Evolutionary conservation across 30 jellyfish, hydroid and myxozoan genomes (phyloP).

Genomic region (Cassiopea xamachana): DNA sequence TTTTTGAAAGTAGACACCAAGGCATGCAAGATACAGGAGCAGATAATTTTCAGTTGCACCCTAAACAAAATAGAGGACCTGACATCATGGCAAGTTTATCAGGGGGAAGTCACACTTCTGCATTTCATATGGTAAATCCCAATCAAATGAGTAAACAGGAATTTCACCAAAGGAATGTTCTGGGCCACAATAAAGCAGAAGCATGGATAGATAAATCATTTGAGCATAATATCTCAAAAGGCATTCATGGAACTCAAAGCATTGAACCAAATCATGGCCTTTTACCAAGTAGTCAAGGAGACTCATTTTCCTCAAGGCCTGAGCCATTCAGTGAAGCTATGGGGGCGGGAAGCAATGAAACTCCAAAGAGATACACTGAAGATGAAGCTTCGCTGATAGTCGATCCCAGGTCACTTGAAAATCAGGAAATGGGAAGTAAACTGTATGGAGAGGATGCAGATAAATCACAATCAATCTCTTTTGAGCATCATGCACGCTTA

Average conservation of each 20-base stretch:
- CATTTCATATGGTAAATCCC: slow-evolving; percentile 38
- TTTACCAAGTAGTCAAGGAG: neutral
- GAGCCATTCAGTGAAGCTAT: neutral
- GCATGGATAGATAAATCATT: slow-evolving; percentile 9
- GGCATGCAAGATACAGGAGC: neutral
- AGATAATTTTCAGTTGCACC: neutral
- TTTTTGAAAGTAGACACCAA: neutral
- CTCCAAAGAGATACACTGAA: slow-evolving; percentile 29
- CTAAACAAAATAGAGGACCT: neutral
- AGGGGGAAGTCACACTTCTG: slow-evolving; percentile 23
- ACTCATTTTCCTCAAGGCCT: neutral
- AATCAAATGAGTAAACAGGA: neutral
- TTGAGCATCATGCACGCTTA: slow-evolving; percentile 44
- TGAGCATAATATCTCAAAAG: neutral
- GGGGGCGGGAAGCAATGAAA: neutral
- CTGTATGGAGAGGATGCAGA: neutral
- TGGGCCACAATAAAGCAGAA: neutral
- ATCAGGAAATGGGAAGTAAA: neutral
- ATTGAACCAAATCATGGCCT: neutral
- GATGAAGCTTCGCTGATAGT: slow-evolving; percentile 42
- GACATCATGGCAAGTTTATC: neutral
- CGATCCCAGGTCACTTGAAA: slow-evolving; percentile 48
- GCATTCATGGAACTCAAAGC: neutral
- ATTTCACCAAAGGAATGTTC: neutral
- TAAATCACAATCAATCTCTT: slow-evolving; percentile 7